Evolutionary conservation across 2,888 invertebrate genomes (phyloP).

Genomic region (Ramazzottius varieornatus): DNA sequence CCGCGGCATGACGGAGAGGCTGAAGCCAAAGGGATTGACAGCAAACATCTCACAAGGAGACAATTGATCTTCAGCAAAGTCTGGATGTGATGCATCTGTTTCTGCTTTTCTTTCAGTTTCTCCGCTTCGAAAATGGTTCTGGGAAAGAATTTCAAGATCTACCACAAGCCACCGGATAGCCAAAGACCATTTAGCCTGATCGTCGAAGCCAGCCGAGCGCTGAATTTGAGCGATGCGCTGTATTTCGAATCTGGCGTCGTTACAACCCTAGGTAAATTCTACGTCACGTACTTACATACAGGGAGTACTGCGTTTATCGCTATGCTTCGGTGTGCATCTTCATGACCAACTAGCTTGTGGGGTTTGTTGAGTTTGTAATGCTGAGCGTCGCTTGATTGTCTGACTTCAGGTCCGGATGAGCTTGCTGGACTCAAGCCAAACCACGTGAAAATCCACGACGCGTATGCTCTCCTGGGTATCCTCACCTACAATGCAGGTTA

Average conservation of each 20-base stretch:
- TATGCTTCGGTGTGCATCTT: too few species aligned
- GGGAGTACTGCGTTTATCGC: too few species aligned
- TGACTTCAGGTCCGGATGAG: slow-evolving; percentile 50
- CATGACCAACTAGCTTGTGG: not conserved
- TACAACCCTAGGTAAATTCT: not conserved
- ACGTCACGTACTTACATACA: not conserved
- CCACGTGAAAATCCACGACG: slow-evolving; percentile 70
- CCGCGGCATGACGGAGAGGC: too few species aligned
- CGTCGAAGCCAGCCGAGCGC: not conserved
- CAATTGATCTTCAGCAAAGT: too few species aligned
- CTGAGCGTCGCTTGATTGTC: too few species aligned
- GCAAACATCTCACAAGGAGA: too few species aligned
- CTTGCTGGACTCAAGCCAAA: slow-evolving; percentile 62
- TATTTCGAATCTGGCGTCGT: not conserved
- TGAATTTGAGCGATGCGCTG: not conserved
- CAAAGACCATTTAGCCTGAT: not conserved
- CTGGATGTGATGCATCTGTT: too few species aligned
- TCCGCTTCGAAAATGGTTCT: not conserved
- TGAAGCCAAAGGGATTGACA: too few species aligned
- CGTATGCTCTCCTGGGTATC: slow-evolving; percentile 82
- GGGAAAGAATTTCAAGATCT: not conserved
- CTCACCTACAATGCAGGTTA: slow-evolving; percentile 50
- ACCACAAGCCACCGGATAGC: not conserved
- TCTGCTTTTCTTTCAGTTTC: too few species aligned
- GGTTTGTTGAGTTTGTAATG: not conserved